A percentile compares a stretch with the other conserved stretches of the same genome.
phyloP scores from a whole-genome alignment of 2,888 invertebrate species.

The Minunthozetes semirufus region DNA sequence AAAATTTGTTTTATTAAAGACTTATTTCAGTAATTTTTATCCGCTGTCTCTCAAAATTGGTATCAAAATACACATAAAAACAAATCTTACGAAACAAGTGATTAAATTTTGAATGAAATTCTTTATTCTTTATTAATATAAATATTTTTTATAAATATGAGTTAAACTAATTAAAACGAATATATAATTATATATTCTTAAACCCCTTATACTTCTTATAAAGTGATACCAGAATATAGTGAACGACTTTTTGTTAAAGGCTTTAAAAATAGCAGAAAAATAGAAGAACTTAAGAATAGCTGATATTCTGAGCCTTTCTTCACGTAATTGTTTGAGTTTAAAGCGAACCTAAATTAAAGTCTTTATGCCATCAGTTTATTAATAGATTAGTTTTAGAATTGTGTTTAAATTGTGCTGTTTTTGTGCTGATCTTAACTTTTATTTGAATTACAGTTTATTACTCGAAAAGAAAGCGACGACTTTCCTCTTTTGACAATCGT shows the following conservation, averaged over 20 bases:
- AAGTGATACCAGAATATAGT: no score
- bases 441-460: neutral
- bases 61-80: no score
- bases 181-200: no score
- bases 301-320: neutral
- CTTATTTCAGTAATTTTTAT: no score
- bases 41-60: neutral
- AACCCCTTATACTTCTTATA: no score
- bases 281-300: neutral
- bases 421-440: neutral
- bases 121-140: no score
- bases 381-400: neutral
- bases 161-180: no score
- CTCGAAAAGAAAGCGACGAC: neutral
- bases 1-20: no score
- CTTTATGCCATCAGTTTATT: neutral
- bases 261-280: neutral
- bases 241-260: neutral
- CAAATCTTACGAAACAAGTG: neutral
- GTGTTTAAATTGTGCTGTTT: neutral
- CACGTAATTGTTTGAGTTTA: neutral
- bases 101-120: no score
- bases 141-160: no score
- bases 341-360: neutral
- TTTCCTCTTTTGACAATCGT: conserved; percentile 1